Evolutionary conservation across 2,797 vertebrate genomes (phyloP), one percentile per base, ranked within the genome.

Genomic region (Thaleichthys pacificus): DNA sequence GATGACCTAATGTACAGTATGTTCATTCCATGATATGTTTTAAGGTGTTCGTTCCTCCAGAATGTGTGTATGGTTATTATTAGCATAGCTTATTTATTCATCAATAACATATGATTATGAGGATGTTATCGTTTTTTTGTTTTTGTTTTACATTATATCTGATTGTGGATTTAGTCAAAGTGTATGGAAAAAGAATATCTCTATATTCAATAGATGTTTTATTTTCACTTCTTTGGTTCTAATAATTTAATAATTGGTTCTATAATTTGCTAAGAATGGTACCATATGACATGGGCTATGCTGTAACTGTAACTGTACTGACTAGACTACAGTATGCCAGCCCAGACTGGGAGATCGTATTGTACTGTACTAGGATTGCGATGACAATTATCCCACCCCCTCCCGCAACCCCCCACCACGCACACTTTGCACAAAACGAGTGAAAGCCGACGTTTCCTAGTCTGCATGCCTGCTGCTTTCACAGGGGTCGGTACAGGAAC

Each of bases 301-400:
- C 28, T 4, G 4, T 30, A 30, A 5, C 28, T 30, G 28, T 35
- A 35, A 35, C 32, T 6, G 32, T 35, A 8, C 8, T 47, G 42
- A 47, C 42, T 47, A 14, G 9, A 12, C 42, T 47, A 3, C 42
- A 14, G 42, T 47, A 11, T 14, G 1, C 2, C 42, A 47, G 42
- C 42, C 11, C 42, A 47, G 28, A 24, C 9, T 30, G 4, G 12
- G 63, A 30, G 38, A 61, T 26, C 32, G 32, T 15, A 61, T 32
- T 19, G 15, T 12, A 56, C n/a, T 61, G 38, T 62, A 58, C 47
- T 66, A 51, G 63, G n/a, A 74, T 32, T 42, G 68, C 58, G 49
- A 70, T 65, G 70, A 69, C 70, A 65, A 54, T 73, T 61, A 66
- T 60, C 3, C 51, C 2, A 42, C 1, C 38, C 38, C 9, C 7